Conservation (phyloP, 2,797 vertebrate species). For the Sarcoramphus papa region DNA sequence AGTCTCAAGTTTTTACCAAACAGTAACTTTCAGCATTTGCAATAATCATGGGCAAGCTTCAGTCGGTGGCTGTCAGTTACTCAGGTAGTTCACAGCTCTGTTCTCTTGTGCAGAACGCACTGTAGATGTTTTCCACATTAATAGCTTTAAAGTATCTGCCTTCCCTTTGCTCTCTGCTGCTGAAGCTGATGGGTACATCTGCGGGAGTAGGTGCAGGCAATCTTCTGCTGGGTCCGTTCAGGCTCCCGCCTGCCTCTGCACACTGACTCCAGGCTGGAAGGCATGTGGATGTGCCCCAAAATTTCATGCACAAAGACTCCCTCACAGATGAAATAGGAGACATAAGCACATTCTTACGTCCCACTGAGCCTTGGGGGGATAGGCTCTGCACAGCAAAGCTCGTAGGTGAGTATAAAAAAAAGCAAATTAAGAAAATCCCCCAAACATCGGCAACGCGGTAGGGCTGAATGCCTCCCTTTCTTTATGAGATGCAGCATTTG, state of each 20-base stretch:
- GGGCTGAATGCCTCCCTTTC: neutral
- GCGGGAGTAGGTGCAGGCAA: neutral
- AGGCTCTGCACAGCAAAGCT: neutral
- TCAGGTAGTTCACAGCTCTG: neutral
- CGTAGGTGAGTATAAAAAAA: neutral
- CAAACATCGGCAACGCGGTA: fast-evolving
- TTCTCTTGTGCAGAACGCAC: neutral
- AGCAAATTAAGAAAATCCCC: neutral
- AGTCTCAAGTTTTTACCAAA: neutral
- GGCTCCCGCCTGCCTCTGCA: neutral
- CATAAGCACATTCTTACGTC: neutral
- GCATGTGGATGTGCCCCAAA: conserved; percentile 27
- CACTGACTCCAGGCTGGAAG: neutral
- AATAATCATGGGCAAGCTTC: neutral
- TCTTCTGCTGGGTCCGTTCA: neutral
- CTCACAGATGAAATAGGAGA: neutral
- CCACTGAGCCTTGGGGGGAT: neutral
- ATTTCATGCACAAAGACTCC: conserved; percentile 12
- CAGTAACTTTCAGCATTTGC: neutral
- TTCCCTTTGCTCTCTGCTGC: neutral
- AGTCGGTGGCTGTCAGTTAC: neutral
- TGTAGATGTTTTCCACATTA: neutral
- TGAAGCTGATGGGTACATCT: neutral
- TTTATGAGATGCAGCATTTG: neutral
- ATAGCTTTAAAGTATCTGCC: neutral